These are phyloP conservation scores for Dreissena rostriformis DNA, from an alignment of 1,140 invertebrate species.

Conservation along the genomic window DNA sequence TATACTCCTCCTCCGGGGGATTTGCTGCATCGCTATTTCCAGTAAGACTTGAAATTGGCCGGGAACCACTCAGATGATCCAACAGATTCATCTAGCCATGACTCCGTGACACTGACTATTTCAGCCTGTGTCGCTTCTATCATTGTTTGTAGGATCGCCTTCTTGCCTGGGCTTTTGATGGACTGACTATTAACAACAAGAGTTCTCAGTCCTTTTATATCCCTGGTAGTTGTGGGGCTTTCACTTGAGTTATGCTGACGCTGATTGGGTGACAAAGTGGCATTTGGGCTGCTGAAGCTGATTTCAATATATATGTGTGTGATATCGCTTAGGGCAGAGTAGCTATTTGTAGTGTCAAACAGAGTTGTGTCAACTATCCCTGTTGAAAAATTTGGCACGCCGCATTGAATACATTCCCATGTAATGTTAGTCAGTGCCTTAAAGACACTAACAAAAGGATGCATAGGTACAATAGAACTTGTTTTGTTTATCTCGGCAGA, in stretches of 20 bases:
- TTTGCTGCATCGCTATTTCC: neutral
- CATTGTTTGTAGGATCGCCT: conserved; percentile 3
- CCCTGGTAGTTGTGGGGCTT: neutral
- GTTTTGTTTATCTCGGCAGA: neutral
- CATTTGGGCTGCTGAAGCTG: conserved; percentile 30
- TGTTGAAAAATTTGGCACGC: conserved; percentile 51
- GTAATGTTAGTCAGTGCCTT: conserved; percentile 14
- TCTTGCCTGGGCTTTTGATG: conserved; percentile 6
- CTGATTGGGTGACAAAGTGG: conserved; percentile 39
- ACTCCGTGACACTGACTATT: conserved; percentile 22
- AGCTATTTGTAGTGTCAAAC: conserved; percentile 13
- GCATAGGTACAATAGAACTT: neutral
- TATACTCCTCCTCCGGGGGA: conserved; percentile 35
- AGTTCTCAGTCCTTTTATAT: neutral
- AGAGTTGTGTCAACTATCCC: conserved; percentile 38
- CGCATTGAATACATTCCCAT: conserved; percentile 49
- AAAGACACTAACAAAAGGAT: neutral
- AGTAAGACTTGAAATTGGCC: conserved; percentile 1
- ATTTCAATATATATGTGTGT: conserved; percentile 13
- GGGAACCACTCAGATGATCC: conserved; percentile 20
- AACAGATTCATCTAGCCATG: conserved; percentile 21
- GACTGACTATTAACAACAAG: conserved; percentile 21
- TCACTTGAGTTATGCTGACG: too few species aligned
- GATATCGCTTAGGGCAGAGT: neutral
- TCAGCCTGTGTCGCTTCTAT: conserved; percentile 15